Percentiles rank a stretch among this genome's conserved stretches.
Conservation (phyloP, 2,888 invertebrate genomes). For the Trachelus iudaicus region DNA sequence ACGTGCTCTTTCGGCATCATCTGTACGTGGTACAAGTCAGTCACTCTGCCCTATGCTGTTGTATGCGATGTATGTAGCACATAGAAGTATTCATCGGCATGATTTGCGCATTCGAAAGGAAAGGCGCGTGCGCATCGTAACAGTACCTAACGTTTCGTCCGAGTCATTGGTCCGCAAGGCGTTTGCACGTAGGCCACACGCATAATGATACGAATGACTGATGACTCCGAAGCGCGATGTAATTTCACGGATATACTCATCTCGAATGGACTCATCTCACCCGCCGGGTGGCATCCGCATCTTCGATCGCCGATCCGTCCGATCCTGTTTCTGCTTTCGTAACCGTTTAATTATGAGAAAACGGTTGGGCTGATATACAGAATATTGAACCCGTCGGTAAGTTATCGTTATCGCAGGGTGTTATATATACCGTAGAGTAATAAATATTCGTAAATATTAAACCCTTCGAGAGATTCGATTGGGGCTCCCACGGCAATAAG, state of each 20-base stretch:
- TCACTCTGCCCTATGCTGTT: neutral
- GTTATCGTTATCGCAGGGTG: neutral
- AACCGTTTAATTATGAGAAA: slow-evolving; percentile 6
- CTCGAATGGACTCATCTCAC: slow-evolving; percentile 16
- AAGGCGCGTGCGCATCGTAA: slow-evolving; percentile 21
- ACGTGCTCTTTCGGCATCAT: neutral
- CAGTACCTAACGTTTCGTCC: slow-evolving; percentile 28
- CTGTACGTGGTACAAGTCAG: neutral
- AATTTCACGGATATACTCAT: slow-evolving; percentile 46
- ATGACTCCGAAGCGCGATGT: slow-evolving; percentile 47
- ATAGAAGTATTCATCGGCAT: slow-evolving; percentile 24
- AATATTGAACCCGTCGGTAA: slow-evolving; percentile 1
- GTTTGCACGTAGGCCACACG: slow-evolving; percentile 30
- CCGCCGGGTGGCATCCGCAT: slow-evolving; percentile 28
- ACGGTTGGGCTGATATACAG: neutral
- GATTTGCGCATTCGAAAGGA: slow-evolving; percentile 53
- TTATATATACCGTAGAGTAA: slow-evolving; percentile 4
- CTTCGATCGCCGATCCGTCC: slow-evolving; percentile 20
- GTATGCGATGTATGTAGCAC: neutral
- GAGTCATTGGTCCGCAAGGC: slow-evolving; percentile 31
- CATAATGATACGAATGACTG: slow-evolving; percentile 38
- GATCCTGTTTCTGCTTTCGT: slow-evolving; percentile 15
- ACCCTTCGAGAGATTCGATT: neutral
- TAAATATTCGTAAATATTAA: slow-evolving; percentile 10
- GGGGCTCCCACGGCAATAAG: neutral